Conservation (phyloP, 1,140 invertebrate species). For the Pseudomyrmex flavicornis region DNA sequence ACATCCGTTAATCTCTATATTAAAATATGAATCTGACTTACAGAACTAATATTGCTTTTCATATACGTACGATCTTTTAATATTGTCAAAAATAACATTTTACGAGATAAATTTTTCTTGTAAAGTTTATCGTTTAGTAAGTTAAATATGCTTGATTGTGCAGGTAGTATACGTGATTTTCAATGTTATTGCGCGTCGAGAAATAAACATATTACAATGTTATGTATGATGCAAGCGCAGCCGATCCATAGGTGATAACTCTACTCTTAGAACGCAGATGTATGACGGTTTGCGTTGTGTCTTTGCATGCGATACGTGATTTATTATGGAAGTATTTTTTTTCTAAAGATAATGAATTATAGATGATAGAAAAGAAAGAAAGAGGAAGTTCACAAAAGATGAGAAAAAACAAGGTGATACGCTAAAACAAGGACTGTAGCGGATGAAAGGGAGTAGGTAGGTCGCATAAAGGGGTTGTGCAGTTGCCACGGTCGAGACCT, state of each 20-base stretch:
- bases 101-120: too few species aligned
- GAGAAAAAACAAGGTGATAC: conserved; percentile 33
- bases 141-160: too few species aligned
- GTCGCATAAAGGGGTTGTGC: conserved; percentile 59
- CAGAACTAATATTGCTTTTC: background rate
- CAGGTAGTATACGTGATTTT: too few species aligned
- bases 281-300: conserved; percentile 1
- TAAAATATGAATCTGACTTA: too few species aligned
- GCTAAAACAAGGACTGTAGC: conserved; percentile 41
- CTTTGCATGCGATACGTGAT: background rate
- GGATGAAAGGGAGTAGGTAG: conserved; percentile 36
- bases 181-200: conserved; percentile 3
- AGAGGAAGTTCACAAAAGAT: conserved; percentile 40
- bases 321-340: conserved; percentile 1
- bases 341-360: conserved; percentile 25
- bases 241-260: conserved; percentile 5
- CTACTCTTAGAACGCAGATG: background rate
- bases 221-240: conserved; percentile 12
- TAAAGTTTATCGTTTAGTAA: too few species aligned
- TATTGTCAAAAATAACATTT: background rate
- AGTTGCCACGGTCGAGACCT: conserved; percentile 68
- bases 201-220: conserved; percentile 36
- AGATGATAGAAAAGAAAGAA: background rate
- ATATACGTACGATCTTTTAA: conserved; percentile 7
- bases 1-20: too few species aligned